phyloP scores from a whole-genome alignment of 2,113 vertebrate species.

The Pandion haliaetus region DNA sequence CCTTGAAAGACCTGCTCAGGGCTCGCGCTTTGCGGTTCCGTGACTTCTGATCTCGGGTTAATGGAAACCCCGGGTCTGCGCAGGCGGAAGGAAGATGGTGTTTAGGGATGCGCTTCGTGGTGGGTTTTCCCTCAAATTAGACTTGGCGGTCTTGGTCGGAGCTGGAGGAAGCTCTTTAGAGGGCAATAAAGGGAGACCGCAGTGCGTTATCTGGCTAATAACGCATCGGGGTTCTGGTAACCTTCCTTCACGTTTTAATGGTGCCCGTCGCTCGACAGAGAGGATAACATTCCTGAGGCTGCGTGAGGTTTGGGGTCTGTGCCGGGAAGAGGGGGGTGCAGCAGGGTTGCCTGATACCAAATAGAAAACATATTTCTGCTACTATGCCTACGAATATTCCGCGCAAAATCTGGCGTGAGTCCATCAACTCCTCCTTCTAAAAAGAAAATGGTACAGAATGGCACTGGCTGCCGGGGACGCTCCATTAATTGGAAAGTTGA shows the following conservation, averaged over 20 bases:
- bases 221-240: not conserved
- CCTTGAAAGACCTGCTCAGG: not conserved
- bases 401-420: not conserved
- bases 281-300: not conserved
- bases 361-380: not conserved
- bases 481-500: not conserved
- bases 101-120: not conserved
- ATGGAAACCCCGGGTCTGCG: not conserved
- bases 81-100: not conserved
- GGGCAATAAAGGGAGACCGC: not conserved
- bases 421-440: not conserved
- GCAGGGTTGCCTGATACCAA: not conserved
- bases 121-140: not conserved
- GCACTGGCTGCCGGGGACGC: not conserved
- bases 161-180: not conserved
- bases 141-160: not conserved
- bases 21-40: not conserved
- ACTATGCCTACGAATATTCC: not conserved
- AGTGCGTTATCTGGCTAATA: not conserved
- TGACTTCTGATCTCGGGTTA: accelerated
- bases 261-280: not conserved
- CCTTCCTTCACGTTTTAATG: accelerated
- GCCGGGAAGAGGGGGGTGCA: not conserved
- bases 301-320: not conserved
- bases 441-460: not conserved